Base-by-base conservation (phyloP, 2,888 invertebrate genomes). In the Cantharis lateralis region DNA sequence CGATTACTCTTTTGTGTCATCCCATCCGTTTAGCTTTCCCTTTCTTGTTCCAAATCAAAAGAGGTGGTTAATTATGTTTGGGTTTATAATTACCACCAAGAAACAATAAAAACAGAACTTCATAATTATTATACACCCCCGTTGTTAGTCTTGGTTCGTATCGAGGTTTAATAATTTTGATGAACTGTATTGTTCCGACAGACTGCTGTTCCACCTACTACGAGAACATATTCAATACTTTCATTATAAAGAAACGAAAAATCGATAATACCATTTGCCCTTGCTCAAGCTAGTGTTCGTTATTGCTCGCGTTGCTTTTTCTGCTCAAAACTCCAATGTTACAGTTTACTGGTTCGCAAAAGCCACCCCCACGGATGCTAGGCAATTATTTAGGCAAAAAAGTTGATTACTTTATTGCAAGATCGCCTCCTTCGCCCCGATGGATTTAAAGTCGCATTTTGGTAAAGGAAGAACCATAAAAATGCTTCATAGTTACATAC, bases 401-500 rank as follows among this genome's bases (percentile, higher is more conserved):
- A 48, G n/a, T n/a, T 48, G 48, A 48, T 48, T 48, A 48, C 48
- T n/a, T 70, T 20, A 13, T 20, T 62, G 10, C 13, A 20, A 18
- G 15, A 5, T 15, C n/a, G 26, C 9, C 26, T 24, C 7, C 68
- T 20, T 26, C 69, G 32, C 26, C 16, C 28, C 69, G 28, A 18
- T 32, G 28, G 4, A 15, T 11, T 28, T 28, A 15, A 1, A 15
- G n/a, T 69, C 26, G 32, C 69, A 48, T 48, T 48, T 48, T 48
- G 48, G 48, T 7, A 7, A 48, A 48, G 20, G 20, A 63, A 20
- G 24, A 20, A 71, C 28, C 61, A 73, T 75, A 71, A 62, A 72
- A 68, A 72, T 72, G 26, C 16, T 66, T 72, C 73, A 70, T 66
- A 75, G 71, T 79, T 79, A 78, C 63, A 61, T 66, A 78, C 74